phyloP scores from a whole-genome alignment of 2,113 vertebrate species.

The Gambusia holbrooki region DNA sequence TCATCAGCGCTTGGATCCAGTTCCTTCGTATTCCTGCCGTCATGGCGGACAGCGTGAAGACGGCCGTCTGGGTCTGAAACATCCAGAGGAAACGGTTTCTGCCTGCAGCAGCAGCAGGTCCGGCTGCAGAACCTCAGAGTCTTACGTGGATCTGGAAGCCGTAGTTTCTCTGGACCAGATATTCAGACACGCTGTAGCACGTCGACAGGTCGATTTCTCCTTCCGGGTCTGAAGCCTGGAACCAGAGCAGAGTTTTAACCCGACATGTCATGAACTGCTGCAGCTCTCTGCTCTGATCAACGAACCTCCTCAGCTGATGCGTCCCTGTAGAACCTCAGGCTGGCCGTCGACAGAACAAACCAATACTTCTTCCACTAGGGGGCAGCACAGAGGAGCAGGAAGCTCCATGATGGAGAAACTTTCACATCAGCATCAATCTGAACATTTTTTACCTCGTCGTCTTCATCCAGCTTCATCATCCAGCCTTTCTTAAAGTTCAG shows the following conservation, averaged over 20 bases:
- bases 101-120: rapidly evolving
- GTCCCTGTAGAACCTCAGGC: constrained; percentile 75
- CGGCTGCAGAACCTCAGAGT: too few relatives aligned
- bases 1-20: constrained; percentile 79
- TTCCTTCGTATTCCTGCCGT: constrained; percentile 78
- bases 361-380: constrained; percentile 80
- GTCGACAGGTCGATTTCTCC: constrained; percentile 74
- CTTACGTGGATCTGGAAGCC: constrained; percentile 79
- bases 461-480: constrained; percentile 73
- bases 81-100: neutral
- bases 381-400: constrained; percentile 21
- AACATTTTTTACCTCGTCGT: constrained; percentile 51
- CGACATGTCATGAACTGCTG: neutral
- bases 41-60: constrained; percentile 74
- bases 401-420: neutral
- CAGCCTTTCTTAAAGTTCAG: constrained; percentile 81
- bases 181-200: constrained; percentile 73
- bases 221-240: constrained; percentile 66
- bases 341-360: constrained; percentile 77
- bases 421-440: neutral
- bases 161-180: constrained; percentile 75
- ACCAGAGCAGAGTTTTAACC: neutral
- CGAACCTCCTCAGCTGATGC: constrained; percentile 71
- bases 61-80: constrained; percentile 54
- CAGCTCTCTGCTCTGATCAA: neutral